These are phyloP conservation scores for Girardinus metallicus DNA, from an alignment of 2,797 vertebrate species.

Conservation along the genomic window DNA sequence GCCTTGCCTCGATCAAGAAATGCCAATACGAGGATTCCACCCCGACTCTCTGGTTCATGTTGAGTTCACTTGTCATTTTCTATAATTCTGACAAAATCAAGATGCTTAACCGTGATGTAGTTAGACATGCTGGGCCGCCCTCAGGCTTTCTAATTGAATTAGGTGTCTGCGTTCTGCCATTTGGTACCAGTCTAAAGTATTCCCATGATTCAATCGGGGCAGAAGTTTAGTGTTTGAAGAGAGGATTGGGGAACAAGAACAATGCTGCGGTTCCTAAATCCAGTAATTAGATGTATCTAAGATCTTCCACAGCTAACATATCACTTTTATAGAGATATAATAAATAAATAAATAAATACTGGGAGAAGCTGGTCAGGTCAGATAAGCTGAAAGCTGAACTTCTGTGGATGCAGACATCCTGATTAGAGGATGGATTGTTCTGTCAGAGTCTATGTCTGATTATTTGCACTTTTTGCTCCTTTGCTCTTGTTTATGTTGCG, in stretches of 20 bases:
- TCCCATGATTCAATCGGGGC: slow-evolving; percentile 68
- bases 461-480: neutral
- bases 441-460: neutral
- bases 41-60: slow-evolving; percentile 75
- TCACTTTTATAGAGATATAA: neutral
- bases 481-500: neutral
- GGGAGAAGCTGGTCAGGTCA: no score
- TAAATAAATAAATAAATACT: no score
- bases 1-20: slow-evolving; percentile 74
- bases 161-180: slow-evolving; percentile 73
- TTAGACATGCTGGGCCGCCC: slow-evolving; percentile 71
- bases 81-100: slow-evolving; percentile 83
- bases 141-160: slow-evolving; percentile 79
- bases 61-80: slow-evolving; percentile 86
- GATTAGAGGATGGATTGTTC: no score
- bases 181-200: slow-evolving; percentile 71
- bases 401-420: no score
- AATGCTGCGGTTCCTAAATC: slow-evolving; percentile 53
- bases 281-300: slow-evolving; percentile 30
- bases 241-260: slow-evolving; percentile 35
- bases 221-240: slow-evolving; percentile 67
- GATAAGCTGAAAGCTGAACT: no score
- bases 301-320: slow-evolving; percentile 26
- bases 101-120: slow-evolving; percentile 78
- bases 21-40: slow-evolving; percentile 80